Evolutionary conservation across 2,888 invertebrate species (phyloP).

Genomic region (Parnassius glacialis): DNA sequence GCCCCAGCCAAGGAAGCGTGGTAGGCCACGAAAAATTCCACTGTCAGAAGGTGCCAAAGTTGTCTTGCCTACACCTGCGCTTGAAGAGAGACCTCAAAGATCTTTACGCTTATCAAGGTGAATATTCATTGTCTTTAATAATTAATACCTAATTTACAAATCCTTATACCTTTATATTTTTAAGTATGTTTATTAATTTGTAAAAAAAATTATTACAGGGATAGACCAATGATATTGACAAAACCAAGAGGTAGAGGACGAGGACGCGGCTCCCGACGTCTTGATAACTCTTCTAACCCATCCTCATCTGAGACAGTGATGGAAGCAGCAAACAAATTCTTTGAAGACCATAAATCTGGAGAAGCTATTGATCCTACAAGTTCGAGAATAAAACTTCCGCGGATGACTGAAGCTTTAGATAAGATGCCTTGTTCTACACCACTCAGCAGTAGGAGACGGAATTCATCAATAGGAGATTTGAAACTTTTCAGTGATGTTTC

Average conservation of each 20-base stretch:
- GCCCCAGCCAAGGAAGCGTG: conserved; percentile 72
- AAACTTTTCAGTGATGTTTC: conserved; percentile 44
- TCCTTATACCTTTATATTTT: background rate
- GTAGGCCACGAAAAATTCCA: conserved; percentile 70
- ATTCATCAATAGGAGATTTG: conserved; percentile 42
- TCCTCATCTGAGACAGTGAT: conserved; percentile 37
- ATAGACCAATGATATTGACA: conserved; percentile 60
- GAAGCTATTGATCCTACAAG: conserved; percentile 66
- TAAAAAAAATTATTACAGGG: conserved; percentile 47
- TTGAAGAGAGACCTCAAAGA: conserved; percentile 73
- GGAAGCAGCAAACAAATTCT: conserved; percentile 40
- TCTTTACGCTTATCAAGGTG: conserved; percentile 71
- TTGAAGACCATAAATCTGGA: conserved; percentile 35
- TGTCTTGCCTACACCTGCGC: conserved; percentile 59
- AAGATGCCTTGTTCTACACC: conserved; percentile 64
- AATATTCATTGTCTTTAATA: conserved; percentile 25
- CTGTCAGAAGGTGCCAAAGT: conserved; percentile 59
- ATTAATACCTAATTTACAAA: too few species aligned
- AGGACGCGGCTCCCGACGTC: conserved; percentile 54
- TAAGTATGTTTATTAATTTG: background rate
- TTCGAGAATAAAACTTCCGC: conserved; percentile 70
- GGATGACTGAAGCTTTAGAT: conserved; percentile 72
- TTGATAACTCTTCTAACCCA: conserved; percentile 36
- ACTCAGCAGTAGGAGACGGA: conserved; percentile 55
- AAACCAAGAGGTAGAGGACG: conserved; percentile 68